Percentiles rank a stretch among this genome's conserved stretches.
phyloP scores from a whole-genome alignment of 2,113 vertebrate genomes.

The Rhabdomys dilectus region DNA sequence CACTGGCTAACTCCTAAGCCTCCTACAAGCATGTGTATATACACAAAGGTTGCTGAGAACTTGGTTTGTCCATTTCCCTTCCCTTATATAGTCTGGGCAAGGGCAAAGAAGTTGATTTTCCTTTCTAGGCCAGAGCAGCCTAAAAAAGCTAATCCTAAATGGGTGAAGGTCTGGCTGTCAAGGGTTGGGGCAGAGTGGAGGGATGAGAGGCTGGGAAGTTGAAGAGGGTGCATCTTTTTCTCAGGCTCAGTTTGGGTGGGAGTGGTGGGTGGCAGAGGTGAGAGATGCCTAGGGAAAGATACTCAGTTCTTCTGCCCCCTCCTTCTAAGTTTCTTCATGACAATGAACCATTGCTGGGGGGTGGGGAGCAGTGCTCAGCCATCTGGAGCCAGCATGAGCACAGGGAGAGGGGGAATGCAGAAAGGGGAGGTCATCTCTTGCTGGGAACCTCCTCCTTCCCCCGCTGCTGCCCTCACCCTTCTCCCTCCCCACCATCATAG shows the following conservation, averaged over 20 bases:
- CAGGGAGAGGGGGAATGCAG: slow-evolving; percentile 12
- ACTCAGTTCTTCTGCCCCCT: fast-evolving
- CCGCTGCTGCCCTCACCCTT: slow-evolving; percentile 69
- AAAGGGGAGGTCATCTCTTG: slow-evolving; percentile 72
- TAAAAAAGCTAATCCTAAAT: background rate
- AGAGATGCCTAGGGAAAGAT: slow-evolving; percentile 3
- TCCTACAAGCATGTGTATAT: background rate
- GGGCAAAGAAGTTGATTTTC: background rate
- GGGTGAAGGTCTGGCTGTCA: background rate
- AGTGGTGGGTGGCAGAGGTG: background rate
- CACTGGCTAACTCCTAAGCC: background rate
- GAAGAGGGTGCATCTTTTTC: background rate
- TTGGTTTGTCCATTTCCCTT: background rate
- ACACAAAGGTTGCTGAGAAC: background rate
- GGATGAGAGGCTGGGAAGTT: background rate
- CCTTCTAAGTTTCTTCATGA: slow-evolving; percentile 39
- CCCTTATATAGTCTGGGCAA: background rate
- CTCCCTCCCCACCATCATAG: slow-evolving; percentile 63
- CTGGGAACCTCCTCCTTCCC: slow-evolving; percentile 76
- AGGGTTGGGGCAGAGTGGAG: background rate
- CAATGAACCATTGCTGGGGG: slow-evolving; percentile 62
- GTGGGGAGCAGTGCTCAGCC: slow-evolving; percentile 44
- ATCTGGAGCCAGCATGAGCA: slow-evolving; percentile 68
- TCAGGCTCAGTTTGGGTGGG: background rate
- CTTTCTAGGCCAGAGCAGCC: background rate